These are phyloP conservation scores for Sciaenops ocellatus DNA, from an alignment of 2,797 vertebrate genomes.

Conservation along the genomic window DNA sequence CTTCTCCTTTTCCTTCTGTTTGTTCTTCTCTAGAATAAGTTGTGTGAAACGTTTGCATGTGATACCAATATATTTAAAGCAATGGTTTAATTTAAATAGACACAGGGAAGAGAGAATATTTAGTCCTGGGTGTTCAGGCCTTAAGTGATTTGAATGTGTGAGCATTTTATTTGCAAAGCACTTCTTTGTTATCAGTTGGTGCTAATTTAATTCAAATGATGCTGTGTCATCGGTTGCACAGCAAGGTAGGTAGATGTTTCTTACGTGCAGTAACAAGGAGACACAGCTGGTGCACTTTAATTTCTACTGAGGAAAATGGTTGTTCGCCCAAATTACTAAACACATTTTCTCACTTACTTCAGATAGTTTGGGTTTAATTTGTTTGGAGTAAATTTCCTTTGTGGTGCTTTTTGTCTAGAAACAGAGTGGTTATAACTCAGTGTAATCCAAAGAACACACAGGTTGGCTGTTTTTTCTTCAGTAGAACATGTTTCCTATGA, in stretches of 20 bases:
- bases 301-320: neutral
- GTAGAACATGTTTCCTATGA: neutral
- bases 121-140: neutral
- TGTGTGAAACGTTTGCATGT: neutral
- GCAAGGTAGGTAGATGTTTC: neutral
- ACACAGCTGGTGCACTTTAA: neutral
- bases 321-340: neutral
- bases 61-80: neutral
- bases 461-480: neutral
- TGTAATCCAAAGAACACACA: neutral
- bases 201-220: constrained; percentile 9
- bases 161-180: constrained; percentile 9
- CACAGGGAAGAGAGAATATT: no score
- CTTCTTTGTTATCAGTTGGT: neutral
- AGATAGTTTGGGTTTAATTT: neutral
- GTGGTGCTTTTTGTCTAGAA: neutral
- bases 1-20: neutral
- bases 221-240: neutral
- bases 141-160: constrained; percentile 7
- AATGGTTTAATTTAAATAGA: neutral
- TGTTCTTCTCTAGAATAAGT: neutral
- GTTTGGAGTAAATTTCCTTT: neutral
- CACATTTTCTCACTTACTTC: neutral
- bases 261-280: neutral
- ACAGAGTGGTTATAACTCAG: no score